These are phyloP conservation scores for Periplaneta americana DNA, from an alignment of 1,140 invertebrate genomes.

Conservation along the genomic window DNA sequence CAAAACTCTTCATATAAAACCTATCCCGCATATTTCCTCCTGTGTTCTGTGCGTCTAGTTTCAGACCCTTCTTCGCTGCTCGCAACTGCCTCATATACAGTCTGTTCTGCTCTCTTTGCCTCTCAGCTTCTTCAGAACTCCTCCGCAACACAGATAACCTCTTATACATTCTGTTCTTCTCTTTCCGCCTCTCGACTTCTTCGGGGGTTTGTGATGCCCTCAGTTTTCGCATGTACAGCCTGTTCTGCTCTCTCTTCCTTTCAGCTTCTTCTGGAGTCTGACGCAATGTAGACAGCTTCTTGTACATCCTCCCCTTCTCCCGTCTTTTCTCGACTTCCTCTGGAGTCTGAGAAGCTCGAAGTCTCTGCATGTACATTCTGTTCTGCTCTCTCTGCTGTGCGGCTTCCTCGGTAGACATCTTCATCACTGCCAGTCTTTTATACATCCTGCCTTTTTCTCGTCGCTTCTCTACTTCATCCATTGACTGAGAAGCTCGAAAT, in stretches of 20 bases:
- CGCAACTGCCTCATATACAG: neutral
- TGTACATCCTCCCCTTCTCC: neutral
- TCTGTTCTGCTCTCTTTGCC: neutral
- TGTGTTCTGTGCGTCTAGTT: neutral
- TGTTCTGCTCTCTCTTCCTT: neutral
- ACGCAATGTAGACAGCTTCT: neutral
- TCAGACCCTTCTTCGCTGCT: neutral
- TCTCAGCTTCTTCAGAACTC: neutral
- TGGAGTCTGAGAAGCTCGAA: neutral
- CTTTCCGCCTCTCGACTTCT: neutral
- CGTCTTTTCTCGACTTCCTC: neutral
- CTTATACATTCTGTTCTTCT: neutral
- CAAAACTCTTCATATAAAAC: neutral
- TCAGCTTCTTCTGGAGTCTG: neutral
- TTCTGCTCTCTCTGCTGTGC: neutral
- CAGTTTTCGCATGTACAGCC: neutral
- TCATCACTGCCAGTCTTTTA: neutral
- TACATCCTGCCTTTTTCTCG: neutral
- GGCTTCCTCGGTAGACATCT: neutral
- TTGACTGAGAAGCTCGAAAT: neutral
- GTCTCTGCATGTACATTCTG: neutral
- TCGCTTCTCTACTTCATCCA: neutral
- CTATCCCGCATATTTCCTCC: neutral
- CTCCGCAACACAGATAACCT: neutral
- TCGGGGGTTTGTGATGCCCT: neutral